Base-by-base conservation (phyloP, 2,797 vertebrate genomes). In the Acanthopagrus latus region DNA sequence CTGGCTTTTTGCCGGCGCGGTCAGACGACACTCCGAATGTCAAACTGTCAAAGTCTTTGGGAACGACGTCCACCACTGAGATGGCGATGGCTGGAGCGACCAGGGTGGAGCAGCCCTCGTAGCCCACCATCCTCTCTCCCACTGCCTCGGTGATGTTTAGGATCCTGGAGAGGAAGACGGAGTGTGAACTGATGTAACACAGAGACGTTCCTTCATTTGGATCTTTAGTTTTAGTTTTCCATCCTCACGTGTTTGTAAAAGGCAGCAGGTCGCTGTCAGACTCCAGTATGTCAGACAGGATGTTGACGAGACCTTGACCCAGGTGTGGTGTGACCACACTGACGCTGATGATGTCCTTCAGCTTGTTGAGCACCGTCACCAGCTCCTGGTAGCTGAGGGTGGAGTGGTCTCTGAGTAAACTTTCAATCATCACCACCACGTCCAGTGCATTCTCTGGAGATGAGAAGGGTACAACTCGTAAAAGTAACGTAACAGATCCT, bases 191-290 rank as follows among this genome's bases (percentile, higher is more conserved):
- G 23, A 20, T 2, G 0, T 68, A 1, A 20, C 21, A 52, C 2
- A 16, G 17, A 25, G 4, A 12, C 14, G 20, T 14, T 21, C 3
- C 3, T 27, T 38, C 1, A 14, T 13, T 38, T 55, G 12, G 20
- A 69, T 29, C 1, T 23, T 23, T 33, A 4, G 1, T 0, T 58
- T 60, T 16, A 7, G n/a, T 21, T 48, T 0, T 54, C 18, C 1
- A 2, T 59, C 67, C 96, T 95, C 89, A 98, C 97, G 74, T 90
- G 87, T 96, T 97, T 11, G 95, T 95, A 58, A 96, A 93, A 71
- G 90, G 89, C 46, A 77, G 70, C 21, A 97, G 70, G 86, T 92
- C 29, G 66, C 92, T 91, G 80, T 94, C 77, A 29, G 95, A 95
- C 69, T 90, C 86, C 83, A 96, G 87, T 64, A 97, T 89, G 69